A percentile compares a stretch with the other conserved stretches of the same genome.
Evolutionary conservation across 2,888 invertebrate species (phyloP).

Genomic region (Tachina fera): DNA sequence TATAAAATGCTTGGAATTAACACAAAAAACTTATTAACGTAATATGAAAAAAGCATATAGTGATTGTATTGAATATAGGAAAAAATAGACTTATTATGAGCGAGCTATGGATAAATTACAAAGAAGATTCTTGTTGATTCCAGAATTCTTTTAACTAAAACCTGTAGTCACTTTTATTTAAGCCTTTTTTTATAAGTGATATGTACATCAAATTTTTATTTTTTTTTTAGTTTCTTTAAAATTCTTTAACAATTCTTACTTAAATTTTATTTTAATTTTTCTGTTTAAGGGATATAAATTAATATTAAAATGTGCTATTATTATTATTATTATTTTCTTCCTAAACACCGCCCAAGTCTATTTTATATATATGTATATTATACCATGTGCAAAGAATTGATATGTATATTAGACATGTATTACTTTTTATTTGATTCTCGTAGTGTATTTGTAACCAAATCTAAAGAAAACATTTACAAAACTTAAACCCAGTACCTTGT

Average conservation of each 20-base stretch:
- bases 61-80: neutral
- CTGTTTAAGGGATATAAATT: slow-evolving; percentile 13
- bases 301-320: neutral
- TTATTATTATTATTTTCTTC: neutral
- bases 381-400: slow-evolving; percentile 34
- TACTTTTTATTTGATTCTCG: slow-evolving; percentile 65
- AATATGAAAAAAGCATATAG: neutral
- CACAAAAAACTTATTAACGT: slow-evolving; percentile 1
- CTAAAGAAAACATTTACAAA: slow-evolving; percentile 74
- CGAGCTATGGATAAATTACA: neutral
- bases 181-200: neutral
- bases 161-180: neutral
- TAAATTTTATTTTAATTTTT: slow-evolving; percentile 12
- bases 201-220: slow-evolving; percentile 6
- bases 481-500: slow-evolving; percentile 82
- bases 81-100: neutral
- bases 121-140: slow-evolving; percentile 18
- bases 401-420: slow-evolving; percentile 66
- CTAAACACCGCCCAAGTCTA: slow-evolving; percentile 36
- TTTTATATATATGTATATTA: slow-evolving; percentile 24
- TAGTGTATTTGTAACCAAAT: slow-evolving; percentile 66
- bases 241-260: neutral
- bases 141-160: neutral
- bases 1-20: slow-evolving; percentile 33
- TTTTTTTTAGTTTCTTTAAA: slow-evolving; percentile 11